Evolutionary conservation across 2,888 invertebrate genomes (phyloP), one percentile per base, ranked within the genome.

Genomic region (Drosophila longiperda): DNA sequence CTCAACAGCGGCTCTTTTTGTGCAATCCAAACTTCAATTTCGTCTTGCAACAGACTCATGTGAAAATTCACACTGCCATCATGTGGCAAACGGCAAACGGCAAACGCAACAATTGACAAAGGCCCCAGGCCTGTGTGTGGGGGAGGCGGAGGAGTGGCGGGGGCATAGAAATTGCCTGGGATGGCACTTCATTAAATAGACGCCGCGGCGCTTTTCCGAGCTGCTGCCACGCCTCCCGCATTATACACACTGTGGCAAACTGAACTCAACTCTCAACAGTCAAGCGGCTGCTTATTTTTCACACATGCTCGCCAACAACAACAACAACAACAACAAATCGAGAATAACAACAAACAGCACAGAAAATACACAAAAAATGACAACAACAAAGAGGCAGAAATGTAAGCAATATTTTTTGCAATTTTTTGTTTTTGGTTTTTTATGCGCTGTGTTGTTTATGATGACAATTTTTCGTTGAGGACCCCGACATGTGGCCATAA

Each of bases 141-240:
- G 36, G 15, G 3, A 17, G 32, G 48, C 29, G 34, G 60, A 23
- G 60, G 54, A n/a, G 32, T 6, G 17, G 7, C 26, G 11, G 17
- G 32, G n/a, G 26, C 34, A 53, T 29, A 50, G 61, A 57, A 85
- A 79, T 75, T 60, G 74, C 38, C 48, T 73, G 81, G 73, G 68
- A 63, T 64, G 90, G 85, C 85, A 90, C 89, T 85, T 85, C 89
- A 85, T 85, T 85, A 85, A 85, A 90, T 90, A 85, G 90, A 85
- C 89, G 78, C 87, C 82, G 89, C 73, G 84, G 78, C 87, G 89
- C 90, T 89, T 87, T 83, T 82, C 63, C 76, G 45, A 64, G 42
- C 79, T 49, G 67, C 82, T 50, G 67, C 90, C 89, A 84, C 84
- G 80, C 84, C 84, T 73, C 67, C 72, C 54, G 57, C 83, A 90